Evolutionary conservation across 2,888 invertebrate species (phyloP), one percentile per base, ranked within the genome.

Genomic region (Agrenia bidenticulata): DNA sequence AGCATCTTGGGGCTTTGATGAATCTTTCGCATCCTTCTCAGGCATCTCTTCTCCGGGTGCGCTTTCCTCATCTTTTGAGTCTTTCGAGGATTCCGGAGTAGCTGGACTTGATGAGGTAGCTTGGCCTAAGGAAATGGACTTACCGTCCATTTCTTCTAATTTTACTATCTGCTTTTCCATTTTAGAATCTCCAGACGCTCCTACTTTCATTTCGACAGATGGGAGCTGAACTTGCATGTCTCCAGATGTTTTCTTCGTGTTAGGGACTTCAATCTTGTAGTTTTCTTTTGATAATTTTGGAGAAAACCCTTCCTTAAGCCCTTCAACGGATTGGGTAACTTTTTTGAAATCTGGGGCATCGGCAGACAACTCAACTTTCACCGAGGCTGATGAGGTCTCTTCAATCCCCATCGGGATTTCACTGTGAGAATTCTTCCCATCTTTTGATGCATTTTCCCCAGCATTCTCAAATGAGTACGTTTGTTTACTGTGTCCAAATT

Each of bases 401-500:
- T 67, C 39, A 61, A 70, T 54, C 5, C 61, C 23, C 27, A 61
- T 64, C 7, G 67, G 64, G 15, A 65, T 64, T 15, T 67, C 67
- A 45, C 63, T 61, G 37, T 64, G 64, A 49, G 53, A 37, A 49
- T 67, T 61, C 27, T 68, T 68, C 1, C 63, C 54, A 21, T 71
- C 68, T 49, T 71, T 71, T 27, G 55, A 17, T 55, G 55, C 9
- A 26, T 55, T 59, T 0, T 69, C 69, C 17, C 61, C 66, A 49
- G 58, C 54, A 60, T 68, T 68, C 26, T 71, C 71, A 63, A 71
- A 71, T 13, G 71, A 71, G 49, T 71, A 71, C 11, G 67, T 67
- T 51, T 71, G 71, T 45, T 71, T 71, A 55, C 68, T 71, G 50
- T 63, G 63, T n/a, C 68, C 71, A 63, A 71, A 71, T 55, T 71